Evolutionary conservation across 1,140 invertebrate species (phyloP).

Genomic region (Cydia splendana): DNA sequence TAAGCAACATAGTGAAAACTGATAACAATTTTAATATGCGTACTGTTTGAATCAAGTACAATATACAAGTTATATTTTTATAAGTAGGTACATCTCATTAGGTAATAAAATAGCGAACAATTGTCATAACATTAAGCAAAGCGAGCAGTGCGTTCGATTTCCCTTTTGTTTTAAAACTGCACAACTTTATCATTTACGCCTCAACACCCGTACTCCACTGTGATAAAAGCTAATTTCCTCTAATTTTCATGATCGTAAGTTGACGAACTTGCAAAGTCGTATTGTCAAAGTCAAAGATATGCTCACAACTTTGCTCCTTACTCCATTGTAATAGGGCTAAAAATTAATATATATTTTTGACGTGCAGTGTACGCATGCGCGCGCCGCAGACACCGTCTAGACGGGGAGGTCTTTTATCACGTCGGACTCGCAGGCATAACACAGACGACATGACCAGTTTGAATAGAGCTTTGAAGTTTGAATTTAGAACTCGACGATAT

Average conservation of each 20-base stretch:
- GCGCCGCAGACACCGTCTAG: slow-evolving; percentile 32
- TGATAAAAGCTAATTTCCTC: slow-evolving; percentile 1
- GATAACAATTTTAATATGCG: no score
- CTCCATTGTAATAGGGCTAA: not conserved
- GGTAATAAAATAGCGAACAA: not conserved
- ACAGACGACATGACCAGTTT: not conserved
- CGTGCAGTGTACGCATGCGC: slow-evolving; percentile 28
- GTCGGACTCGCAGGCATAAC: not conserved
- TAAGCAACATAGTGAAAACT: no score
- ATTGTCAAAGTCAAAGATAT: slow-evolving; percentile 11
- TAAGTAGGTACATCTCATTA: not conserved
- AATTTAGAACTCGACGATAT: slow-evolving; percentile 3
- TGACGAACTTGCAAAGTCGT: not conserved
- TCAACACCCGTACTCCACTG: not conserved
- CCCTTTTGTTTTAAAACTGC: slow-evolving; percentile 5
- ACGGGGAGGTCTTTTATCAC: slow-evolving; percentile 32
- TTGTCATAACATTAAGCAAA: not conserved
- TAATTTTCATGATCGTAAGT: not conserved
- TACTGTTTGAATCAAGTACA: no score
- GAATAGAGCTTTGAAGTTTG: slow-evolving; percentile 22
- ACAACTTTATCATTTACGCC: not conserved
- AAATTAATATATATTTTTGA: not conserved
- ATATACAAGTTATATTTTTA: not conserved
- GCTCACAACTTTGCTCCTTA: not conserved
- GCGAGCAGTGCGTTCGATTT: slow-evolving; percentile 12